These are phyloP conservation scores for Sinopyrophorus schimmeli DNA, from an alignment of 2,888 invertebrate genomes.

Conservation along the genomic window DNA sequence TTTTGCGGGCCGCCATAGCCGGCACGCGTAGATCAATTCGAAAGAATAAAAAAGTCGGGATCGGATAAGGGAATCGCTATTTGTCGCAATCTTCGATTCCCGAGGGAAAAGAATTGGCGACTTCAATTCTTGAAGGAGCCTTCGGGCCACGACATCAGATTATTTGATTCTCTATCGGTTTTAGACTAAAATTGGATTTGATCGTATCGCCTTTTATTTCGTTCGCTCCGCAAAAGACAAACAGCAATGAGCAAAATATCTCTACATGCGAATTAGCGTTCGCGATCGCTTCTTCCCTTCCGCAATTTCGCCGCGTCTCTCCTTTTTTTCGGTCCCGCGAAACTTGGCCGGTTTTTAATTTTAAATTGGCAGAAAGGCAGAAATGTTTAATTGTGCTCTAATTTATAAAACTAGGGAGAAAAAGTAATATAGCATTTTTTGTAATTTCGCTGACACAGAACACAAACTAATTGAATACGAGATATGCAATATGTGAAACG, in stretches of 20 bases:
- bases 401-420: constrained; percentile 25
- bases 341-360: constrained; percentile 23
- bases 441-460: constrained; percentile 25
- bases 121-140: constrained; percentile 38
- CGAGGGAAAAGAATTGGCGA: constrained; percentile 49
- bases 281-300: too few species aligned
- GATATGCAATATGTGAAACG: constrained; percentile 27
- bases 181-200: constrained; percentile 39
- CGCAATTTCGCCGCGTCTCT: too few species aligned
- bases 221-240: too few species aligned
- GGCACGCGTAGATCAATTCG: too few species aligned
- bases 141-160: constrained; percentile 27
- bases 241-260: too few species aligned
- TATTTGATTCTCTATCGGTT: constrained; percentile 42
- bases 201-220: constrained; percentile 27
- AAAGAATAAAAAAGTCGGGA: constrained; percentile 35
- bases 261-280: too few species aligned
- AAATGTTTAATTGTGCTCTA: constrained; percentile 30
- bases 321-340: too few species aligned
- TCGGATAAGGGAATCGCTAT: constrained; percentile 53
- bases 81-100: constrained; percentile 50
- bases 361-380: constrained; percentile 25
- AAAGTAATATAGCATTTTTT: constrained; percentile 31
- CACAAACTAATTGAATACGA: constrained; percentile 30
- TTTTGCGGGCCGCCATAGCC: too few species aligned